Conservation (phyloP, 2,888 invertebrate genomes). For the Bruchidius siliquastri region DNA sequence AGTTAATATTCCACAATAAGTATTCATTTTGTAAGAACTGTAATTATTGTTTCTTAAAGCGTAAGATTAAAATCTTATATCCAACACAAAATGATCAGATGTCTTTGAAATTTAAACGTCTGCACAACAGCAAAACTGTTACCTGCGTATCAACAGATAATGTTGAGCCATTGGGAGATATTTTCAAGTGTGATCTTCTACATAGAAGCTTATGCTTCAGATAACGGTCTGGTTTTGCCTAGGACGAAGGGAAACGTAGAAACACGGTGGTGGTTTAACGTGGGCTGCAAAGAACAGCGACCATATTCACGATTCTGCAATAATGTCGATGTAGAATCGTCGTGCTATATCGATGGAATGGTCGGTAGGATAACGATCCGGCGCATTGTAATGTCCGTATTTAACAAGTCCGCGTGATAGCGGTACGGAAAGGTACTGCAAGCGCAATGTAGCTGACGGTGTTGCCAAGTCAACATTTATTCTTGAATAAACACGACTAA, state of each 20-base stretch:
- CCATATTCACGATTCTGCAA: conserved; percentile 48
- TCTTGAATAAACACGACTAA: no score
- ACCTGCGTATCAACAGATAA: no score
- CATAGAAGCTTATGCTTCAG: neutral
- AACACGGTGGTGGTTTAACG: conserved; percentile 24
- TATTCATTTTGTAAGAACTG: no score
- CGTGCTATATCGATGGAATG: conserved; percentile 42
- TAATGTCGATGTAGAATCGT: conserved; percentile 48
- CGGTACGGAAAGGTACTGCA: conserved; percentile 27
- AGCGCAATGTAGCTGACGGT: neutral
- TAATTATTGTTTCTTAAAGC: no score
- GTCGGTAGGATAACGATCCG: conserved; percentile 47
- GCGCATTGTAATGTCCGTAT: conserved; percentile 48
- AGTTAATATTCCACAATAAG: no score
- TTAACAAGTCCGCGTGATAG: conserved; percentile 44
- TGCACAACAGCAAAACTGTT: no score
- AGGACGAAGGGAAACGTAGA: conserved; percentile 20
- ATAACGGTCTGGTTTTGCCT: conserved; percentile 7
- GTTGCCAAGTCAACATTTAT: neutral
- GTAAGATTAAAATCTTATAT: no score
- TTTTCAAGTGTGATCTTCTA: neutral
- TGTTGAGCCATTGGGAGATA: neutral
- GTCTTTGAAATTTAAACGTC: no score
- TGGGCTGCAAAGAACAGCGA: conserved; percentile 42
- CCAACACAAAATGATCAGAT: no score